Conservation (phyloP, 1,140 invertebrate genomes). For the Bombus picipes region DNA sequence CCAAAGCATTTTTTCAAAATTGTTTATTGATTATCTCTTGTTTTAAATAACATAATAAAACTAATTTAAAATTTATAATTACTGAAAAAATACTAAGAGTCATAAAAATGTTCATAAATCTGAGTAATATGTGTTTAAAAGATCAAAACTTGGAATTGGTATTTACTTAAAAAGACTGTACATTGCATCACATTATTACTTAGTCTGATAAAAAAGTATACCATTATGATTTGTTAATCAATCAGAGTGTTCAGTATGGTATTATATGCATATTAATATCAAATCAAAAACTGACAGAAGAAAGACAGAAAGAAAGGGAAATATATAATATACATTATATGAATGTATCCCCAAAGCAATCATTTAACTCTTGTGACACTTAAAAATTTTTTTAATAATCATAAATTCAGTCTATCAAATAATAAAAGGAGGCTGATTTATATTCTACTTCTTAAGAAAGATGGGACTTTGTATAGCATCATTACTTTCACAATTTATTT, state of each 20-base stretch:
- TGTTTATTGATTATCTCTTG: slow-evolving; percentile 6
- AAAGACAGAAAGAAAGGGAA: background rate
- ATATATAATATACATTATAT: background rate
- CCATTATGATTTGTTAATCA: slow-evolving; percentile 24
- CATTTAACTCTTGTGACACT: slow-evolving; percentile 21
- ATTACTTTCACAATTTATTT: slow-evolving; percentile 11
- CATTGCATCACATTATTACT: slow-evolving; percentile 22
- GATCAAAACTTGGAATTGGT: slow-evolving; percentile 32
- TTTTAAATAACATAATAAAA: background rate
- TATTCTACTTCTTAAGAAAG: background rate
- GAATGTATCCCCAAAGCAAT: slow-evolving; percentile 18
- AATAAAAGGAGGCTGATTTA: slow-evolving; percentile 24
- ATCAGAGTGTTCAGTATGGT: slow-evolving; percentile 36
- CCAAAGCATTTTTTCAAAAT: background rate
- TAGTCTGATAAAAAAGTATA: slow-evolving; percentile 15
- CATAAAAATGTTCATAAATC: background rate
- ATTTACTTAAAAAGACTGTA: slow-evolving; percentile 45
- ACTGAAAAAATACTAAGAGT: background rate
- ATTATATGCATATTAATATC: slow-evolving; percentile 19
- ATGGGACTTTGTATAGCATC: background rate
- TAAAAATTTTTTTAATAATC: background rate
- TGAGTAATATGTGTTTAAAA: background rate
- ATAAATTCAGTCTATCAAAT: slow-evolving; percentile 22
- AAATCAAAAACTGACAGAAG: background rate
- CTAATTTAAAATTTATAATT: background rate